Conservation (phyloP, 2,113 vertebrate species). For the Oriolus oriolus region DNA sequence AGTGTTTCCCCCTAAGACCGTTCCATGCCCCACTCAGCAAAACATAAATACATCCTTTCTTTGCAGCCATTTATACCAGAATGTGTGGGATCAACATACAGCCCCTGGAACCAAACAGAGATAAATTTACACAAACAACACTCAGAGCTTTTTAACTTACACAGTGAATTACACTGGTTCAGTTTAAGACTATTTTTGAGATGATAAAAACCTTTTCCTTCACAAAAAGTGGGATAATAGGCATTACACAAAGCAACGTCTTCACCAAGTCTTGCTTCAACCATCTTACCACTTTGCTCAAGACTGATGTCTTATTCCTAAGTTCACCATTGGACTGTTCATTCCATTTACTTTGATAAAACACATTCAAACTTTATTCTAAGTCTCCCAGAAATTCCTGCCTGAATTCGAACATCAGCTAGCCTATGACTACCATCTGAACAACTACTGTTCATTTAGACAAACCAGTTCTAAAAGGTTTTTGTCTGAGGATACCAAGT, state of each 20-base stretch:
- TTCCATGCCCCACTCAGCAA: neutral
- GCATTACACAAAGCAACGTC: neutral
- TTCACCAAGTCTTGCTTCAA: neutral
- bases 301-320: neutral
- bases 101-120: neutral
- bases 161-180: neutral
- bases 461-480: neutral
- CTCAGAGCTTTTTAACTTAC: neutral
- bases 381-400: neutral
- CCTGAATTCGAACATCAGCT: neutral
- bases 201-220: neutral
- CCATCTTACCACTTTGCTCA: neutral
- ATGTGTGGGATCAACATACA: neutral
- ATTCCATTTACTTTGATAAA: neutral
- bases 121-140: neutral
- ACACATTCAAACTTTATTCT: neutral
- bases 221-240: neutral
- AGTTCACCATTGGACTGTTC: neutral
- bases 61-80: neutral
- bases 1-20: accelerated
- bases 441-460: neutral
- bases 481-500: neutral
- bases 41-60: neutral
- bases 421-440: neutral
- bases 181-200: neutral